Conservation (phyloP, 2,888 invertebrate species). For the Biston stratarius region DNA sequence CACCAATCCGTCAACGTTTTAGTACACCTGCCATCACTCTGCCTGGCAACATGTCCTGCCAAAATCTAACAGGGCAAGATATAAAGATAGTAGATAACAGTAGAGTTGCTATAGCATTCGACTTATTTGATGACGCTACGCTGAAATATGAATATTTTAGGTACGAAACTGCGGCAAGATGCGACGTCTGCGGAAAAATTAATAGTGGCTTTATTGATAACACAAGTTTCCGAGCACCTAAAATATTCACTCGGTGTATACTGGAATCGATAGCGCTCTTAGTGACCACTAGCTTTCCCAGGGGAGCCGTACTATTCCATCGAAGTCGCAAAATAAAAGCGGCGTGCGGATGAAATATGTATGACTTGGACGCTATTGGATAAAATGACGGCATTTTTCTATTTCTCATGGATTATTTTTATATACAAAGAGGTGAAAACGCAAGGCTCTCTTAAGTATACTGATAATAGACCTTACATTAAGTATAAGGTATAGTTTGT, state of each 20-base stretch:
- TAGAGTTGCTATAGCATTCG: background rate
- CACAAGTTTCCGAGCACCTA: constrained; percentile 23
- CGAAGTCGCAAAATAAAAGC: constrained; percentile 39
- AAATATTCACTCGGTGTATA: constrained; percentile 38
- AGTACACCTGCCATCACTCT: too few species aligned
- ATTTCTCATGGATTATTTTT: constrained; percentile 18
- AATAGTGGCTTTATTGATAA: constrained; percentile 2
- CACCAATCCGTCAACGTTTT: too few species aligned
- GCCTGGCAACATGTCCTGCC: too few species aligned
- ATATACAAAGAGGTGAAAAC: constrained; percentile 17
- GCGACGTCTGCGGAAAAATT: background rate
- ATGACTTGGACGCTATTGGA: constrained; percentile 40
- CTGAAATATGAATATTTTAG: background rate
- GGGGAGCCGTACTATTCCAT: constrained; percentile 37
- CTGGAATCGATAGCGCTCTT: constrained; percentile 38
- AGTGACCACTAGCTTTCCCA: constrained; percentile 41
- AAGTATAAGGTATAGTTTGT: too few species aligned
- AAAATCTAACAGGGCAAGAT: too few species aligned
- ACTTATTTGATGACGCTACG: background rate
- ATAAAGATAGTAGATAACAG: background rate
- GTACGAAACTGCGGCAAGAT: background rate
- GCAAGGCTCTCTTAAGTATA: constrained; percentile 9
- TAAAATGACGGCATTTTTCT: constrained; percentile 35
- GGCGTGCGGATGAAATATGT: constrained; percentile 42
- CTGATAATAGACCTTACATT: too few species aligned